A percentile compares a stretch with the other conserved stretches of the same genome.
Evolutionary conservation across 2,113 vertebrate species (phyloP).

Genomic region (Ophiodon elongatus): DNA sequence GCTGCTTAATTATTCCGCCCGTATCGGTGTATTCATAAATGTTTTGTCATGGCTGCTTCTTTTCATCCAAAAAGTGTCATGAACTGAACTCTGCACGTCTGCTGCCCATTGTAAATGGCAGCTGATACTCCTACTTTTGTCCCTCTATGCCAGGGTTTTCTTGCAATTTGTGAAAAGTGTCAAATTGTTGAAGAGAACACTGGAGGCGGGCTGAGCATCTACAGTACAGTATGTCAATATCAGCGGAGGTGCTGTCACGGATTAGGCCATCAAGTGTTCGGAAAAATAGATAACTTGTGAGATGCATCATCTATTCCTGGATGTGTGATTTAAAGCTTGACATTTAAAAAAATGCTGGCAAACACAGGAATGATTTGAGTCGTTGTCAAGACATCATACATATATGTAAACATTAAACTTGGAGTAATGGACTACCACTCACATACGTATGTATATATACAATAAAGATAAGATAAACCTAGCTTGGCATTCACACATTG

Average conservation of each 20-base stretch:
- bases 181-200: constrained; percentile 33
- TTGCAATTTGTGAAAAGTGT: constrained; percentile 24
- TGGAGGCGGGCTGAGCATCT: constrained; percentile 13
- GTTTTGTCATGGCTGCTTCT: background rate
- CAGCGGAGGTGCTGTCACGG: constrained; percentile 32
- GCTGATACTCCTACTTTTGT: background rate
- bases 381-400: background rate
- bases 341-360: constrained; percentile 7
- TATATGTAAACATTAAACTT: background rate
- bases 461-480: constrained; percentile 45
- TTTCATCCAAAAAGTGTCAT: background rate
- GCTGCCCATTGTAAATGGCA: background rate
- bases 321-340: constrained; percentile 25
- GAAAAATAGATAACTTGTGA: constrained; percentile 42
- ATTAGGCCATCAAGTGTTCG: constrained; percentile 5
- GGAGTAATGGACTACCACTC: background rate
- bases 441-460: background rate
- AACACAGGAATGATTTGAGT: background rate
- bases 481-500: constrained; percentile 53
- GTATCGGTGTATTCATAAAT: too few relatives aligned
- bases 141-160: background rate
- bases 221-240: constrained; percentile 28
- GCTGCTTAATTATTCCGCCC: background rate
- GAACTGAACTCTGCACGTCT: background rate
- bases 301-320: constrained; percentile 51